phyloP scores from a whole-genome alignment of 2,113 vertebrate genomes.

The Sardina pilchardus region DNA sequence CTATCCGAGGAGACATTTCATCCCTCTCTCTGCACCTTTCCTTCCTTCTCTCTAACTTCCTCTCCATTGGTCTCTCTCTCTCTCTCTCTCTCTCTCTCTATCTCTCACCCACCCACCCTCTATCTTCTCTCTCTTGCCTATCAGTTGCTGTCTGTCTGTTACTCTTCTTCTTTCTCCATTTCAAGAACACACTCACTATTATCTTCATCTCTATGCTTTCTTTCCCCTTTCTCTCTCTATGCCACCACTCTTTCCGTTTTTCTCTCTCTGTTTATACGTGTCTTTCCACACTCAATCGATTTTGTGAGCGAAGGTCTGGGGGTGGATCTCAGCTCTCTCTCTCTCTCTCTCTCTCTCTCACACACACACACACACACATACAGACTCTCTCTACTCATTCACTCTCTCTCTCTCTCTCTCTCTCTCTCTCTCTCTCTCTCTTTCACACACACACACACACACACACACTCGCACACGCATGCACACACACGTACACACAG shows the following conservation, averaged over 20 bases:
- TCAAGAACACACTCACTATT: no score
- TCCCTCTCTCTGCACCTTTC: neutral
- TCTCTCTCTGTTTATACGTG: neutral
- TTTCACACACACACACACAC: neutral
- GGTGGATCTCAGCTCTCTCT: constrained; percentile 26
- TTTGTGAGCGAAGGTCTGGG: neutral
- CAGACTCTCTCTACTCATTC: neutral
- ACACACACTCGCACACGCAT: neutral
- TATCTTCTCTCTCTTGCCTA: neutral
- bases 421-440: no score
- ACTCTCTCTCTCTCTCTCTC: neutral
- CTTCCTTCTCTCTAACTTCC: constrained; percentile 32
- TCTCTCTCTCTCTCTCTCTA: neutral
- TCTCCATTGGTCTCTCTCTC: neutral
- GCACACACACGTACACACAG: neutral
- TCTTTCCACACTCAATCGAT: neutral
- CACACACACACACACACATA: constrained; percentile 31
- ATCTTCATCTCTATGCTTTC: no score
- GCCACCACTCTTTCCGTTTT: neutral
- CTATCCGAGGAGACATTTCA: neutral
- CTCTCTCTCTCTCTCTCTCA: constrained; percentile 30
- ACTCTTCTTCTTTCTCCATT: no score
- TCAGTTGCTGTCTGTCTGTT: no score
- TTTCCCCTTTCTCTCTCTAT: neutral
- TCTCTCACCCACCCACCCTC: no score